Base-by-base conservation (phyloP, 2,797 vertebrate genomes). In the Hoplostethus atlanticus region DNA sequence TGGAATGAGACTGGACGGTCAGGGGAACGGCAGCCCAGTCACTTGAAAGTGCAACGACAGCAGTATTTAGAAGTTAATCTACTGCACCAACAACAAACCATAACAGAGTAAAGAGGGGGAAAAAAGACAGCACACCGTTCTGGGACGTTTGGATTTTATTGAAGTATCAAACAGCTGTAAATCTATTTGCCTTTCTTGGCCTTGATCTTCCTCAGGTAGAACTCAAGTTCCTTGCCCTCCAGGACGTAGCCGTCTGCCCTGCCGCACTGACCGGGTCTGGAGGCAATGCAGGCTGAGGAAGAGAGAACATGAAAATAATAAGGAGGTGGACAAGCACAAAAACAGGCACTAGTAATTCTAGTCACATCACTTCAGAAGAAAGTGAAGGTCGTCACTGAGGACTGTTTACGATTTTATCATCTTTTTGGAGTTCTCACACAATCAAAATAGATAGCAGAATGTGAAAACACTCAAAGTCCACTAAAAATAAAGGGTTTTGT, bases 161-260 rank as follows among this genome's bases (percentile, higher is more conserved):
- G 89, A 84, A 51, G 83, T 88, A 93, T 90, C 92, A 93, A 77
- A 93, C 57, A 80, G 90, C 90, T 93, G 90, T 89, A 91, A 88
- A 94, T 93, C 95, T 95, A 99, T 98, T 99, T 99, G 96, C 98
- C 98, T 95, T 99, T 99, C 90, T 98, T 98, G 93, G 98, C 98
- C 91, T 98, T 99, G 92, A 99, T 99, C 89, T 99, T 99, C 93
- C 97, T 97, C 94, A 97, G 84, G 87, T 99, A 99, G 94, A 99
- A 99, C 89, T 99, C 98, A 1, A 99, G 91, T 71, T 99, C 98
- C 76, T 99, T 99, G 85, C 98, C 98, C 65, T 99, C 98, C 72
- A 99, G 94, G 79, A 99, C 58, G 0, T 99, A 99, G 80, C 98
- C 97, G 56, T 99, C 98, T 0, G 97, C 97, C 88, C 97, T 94